Evolutionary conservation across 1,140 invertebrate genomes (phyloP).

Genomic region (Potamilus streckersoni): DNA sequence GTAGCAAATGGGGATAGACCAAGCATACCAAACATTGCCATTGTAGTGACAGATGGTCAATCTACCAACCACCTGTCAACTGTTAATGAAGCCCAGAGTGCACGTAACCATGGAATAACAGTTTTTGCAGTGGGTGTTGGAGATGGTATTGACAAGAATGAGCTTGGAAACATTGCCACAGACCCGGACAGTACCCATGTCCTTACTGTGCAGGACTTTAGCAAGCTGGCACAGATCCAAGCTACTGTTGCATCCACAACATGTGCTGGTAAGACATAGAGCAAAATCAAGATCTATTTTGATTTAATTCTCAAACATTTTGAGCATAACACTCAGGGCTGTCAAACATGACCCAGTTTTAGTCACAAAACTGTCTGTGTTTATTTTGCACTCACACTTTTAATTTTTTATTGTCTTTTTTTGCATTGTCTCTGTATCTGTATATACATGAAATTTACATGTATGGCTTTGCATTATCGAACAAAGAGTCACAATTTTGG

Average conservation of each 20-base stretch:
- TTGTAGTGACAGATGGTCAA: conserved; percentile 42
- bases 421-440: too few relatives aligned
- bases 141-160: conserved; percentile 33
- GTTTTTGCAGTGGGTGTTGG: conserved; percentile 51
- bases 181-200: conserved; percentile 46
- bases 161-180: conserved; percentile 46
- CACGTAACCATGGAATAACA: conserved; percentile 31
- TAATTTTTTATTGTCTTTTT: too few relatives aligned
- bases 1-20: conserved; percentile 34
- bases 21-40: conserved; percentile 34
- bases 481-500: too few relatives aligned
- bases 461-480: too few relatives aligned
- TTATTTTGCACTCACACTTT: too few relatives aligned
- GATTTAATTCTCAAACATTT: too few relatives aligned
- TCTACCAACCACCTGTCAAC: conserved; percentile 29
- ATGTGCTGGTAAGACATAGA: conserved; percentile 14
- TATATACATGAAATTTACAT: too few relatives aligned
- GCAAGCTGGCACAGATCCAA: conserved; percentile 18
- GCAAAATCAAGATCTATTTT: too few relatives aligned
- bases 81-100: conserved; percentile 14
- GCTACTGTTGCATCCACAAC: conserved; percentile 21
- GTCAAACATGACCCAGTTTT: too few relatives aligned
- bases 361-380: too few relatives aligned
- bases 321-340: too few relatives aligned
- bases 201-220: conserved; percentile 24